A percentile compares a stretch with the other conserved stretches of the same genome.
phyloP scores from a whole-genome alignment of 2,113 vertebrate species.

The Solenodon paradoxus region DNA sequence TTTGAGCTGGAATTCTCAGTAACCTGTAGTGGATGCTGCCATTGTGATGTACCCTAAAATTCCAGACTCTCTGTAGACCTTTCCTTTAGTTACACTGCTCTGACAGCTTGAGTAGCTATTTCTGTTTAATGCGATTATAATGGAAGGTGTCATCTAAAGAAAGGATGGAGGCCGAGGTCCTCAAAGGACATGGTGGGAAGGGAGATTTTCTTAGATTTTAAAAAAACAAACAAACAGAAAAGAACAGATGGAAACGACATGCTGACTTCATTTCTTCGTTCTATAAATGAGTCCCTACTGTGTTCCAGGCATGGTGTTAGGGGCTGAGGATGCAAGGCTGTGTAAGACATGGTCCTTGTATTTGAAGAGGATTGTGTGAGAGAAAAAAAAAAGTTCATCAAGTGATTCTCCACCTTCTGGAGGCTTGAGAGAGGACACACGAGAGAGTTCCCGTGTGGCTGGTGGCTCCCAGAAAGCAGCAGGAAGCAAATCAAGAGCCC shows the following conservation, averaged over 20 bases:
- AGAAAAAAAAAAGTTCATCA: background rate
- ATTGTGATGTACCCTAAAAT: background rate
- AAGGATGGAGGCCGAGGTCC: background rate
- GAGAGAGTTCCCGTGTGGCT: background rate
- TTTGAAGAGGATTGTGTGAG: background rate
- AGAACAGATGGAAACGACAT: background rate
- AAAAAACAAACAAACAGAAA: background rate
- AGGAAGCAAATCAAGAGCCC: background rate
- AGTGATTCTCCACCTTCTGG: background rate
- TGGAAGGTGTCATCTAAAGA: background rate
- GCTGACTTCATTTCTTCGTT: background rate
- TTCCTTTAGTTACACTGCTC: background rate
- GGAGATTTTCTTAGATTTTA: background rate
- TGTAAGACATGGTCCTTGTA: background rate
- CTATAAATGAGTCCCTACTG: background rate
- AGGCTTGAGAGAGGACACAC: background rate
- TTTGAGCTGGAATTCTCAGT: background rate
- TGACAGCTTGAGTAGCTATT: background rate
- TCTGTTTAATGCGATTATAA: background rate
- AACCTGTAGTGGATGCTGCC: background rate
- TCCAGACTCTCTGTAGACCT: background rate
- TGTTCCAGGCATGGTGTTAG: no score
- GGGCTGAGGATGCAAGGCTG: background rate
- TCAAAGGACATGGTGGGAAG: background rate
- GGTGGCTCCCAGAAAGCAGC: background rate